phyloP scores from a whole-genome alignment of 1,140 invertebrate species.

The Drosophila varians region DNA sequence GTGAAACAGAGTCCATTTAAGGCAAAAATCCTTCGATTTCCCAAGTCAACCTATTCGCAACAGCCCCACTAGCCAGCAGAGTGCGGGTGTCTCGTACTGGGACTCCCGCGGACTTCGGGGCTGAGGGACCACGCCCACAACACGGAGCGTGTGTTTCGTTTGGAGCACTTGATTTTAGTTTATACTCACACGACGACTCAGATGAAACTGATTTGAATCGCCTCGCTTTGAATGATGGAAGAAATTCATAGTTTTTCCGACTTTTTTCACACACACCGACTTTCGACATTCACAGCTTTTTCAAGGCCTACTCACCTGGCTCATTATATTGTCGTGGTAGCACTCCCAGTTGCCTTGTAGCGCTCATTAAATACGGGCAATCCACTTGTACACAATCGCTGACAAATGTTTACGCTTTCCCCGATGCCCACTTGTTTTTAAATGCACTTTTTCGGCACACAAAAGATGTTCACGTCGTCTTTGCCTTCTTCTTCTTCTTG shows the following conservation, averaged over 20 bases:
- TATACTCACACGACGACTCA: conserved; percentile 69
- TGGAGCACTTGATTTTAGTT: conserved; percentile 44
- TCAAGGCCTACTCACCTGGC: conserved; percentile 83
- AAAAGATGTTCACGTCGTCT: conserved; percentile 74
- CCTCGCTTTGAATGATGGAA: conserved; percentile 60
- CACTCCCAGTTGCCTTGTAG: conserved; percentile 72
- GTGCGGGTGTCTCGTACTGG: conserved; percentile 60
- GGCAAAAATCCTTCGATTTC: conserved; percentile 44
- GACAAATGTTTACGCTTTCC: conserved; percentile 65
- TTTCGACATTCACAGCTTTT: conserved; percentile 78
- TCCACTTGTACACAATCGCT: conserved; percentile 54
- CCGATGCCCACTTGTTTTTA: conserved; percentile 69
- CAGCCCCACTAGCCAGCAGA: conserved; percentile 14
- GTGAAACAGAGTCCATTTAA: conserved; percentile 70
- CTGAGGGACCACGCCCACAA: conserved; percentile 71
- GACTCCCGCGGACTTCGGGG: conserved; percentile 51
- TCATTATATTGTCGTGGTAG: conserved; percentile 83
- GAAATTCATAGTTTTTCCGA: conserved; percentile 68
- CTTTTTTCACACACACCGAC: conserved; percentile 62
- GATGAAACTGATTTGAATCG: conserved; percentile 58
- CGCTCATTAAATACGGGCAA: conserved; percentile 78
- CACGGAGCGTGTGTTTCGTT: conserved; percentile 27
- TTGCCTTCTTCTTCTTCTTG: conserved; percentile 44
- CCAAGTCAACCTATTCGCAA: conserved; percentile 30
- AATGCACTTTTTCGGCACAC: conserved; percentile 74